phyloP scores from a whole-genome alignment of 1,140 invertebrate species.

The Trichonephila inaurata region DNA sequence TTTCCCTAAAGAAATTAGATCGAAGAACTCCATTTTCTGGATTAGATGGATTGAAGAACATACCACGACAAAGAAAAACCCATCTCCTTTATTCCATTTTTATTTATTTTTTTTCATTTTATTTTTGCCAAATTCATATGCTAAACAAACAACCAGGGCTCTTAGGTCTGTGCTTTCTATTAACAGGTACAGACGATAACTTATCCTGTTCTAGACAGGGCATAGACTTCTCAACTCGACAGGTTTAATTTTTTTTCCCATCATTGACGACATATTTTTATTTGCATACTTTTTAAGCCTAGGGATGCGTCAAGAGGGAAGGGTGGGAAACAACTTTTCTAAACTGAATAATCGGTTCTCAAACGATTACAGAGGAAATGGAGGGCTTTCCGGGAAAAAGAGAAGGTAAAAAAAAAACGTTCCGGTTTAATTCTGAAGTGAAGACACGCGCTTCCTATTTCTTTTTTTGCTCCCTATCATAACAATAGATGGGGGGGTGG shows the following conservation, averaged over 20 bases:
- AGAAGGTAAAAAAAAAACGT: background rate
- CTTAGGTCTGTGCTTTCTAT: background rate
- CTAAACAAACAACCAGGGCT: background rate
- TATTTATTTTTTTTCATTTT: background rate
- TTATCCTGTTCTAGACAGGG: background rate
- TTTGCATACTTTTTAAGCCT: background rate
- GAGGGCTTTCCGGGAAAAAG: background rate
- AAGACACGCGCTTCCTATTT: conserved; percentile 48
- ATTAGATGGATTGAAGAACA: background rate
- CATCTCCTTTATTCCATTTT: background rate
- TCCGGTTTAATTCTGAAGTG: background rate
- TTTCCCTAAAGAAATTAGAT: conserved; percentile 38
- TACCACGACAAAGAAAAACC: background rate
- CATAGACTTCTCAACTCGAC: background rate
- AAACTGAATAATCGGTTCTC: conserved; percentile 66
- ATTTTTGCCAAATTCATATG: conserved; percentile 12
- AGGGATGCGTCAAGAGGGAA: no score
- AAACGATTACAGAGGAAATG: conserved; percentile 29
- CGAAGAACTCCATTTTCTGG: conserved; percentile 10
- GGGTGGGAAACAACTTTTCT: background rate
- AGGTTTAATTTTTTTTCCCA: background rate
- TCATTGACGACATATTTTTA: background rate
- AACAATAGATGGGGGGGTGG: conserved; percentile 19
- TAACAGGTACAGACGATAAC: conserved; percentile 17
- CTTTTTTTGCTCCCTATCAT: conserved; percentile 61